A percentile compares a stretch with the other conserved stretches of the same genome.
Evolutionary conservation across 2,113 vertebrate species (phyloP).

Genomic region (Athene cunicularia): DNA sequence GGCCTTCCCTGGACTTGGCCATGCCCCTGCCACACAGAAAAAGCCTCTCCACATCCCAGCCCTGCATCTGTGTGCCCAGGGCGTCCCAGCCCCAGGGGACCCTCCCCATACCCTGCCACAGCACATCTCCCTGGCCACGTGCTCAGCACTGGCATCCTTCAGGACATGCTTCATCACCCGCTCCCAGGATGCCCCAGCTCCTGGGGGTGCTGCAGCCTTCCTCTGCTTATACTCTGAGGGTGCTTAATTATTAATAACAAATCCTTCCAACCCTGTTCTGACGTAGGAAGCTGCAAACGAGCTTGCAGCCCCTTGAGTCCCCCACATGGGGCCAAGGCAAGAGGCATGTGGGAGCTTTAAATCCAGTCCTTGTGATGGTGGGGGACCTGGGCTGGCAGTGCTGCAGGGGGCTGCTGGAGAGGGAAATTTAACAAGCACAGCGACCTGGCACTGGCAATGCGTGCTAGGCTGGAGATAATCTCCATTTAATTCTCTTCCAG

Average conservation of each 20-base stretch:
- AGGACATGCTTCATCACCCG: accelerated
- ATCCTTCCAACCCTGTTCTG: background rate
- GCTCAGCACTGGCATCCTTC: background rate
- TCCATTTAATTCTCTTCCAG: constrained; percentile 56
- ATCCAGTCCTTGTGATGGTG: background rate
- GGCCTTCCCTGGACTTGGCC: accelerated
- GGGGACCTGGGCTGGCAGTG: background rate
- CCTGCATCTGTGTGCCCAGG: background rate
- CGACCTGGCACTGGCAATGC: background rate
- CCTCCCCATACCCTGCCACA: background rate
- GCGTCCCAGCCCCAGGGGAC: too few relatives aligned
- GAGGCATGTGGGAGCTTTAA: background rate
- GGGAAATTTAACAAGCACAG: constrained; percentile 6
- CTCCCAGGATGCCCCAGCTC: background rate
- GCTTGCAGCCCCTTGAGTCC: background rate
- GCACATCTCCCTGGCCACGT: accelerated
- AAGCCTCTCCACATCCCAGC: background rate
- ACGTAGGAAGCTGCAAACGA: accelerated
- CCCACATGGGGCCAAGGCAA: background rate
- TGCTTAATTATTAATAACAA: background rate
- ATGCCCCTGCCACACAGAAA: background rate
- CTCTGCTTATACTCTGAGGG: background rate
- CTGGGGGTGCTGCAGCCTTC: background rate
- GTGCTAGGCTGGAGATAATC: constrained; percentile 39
- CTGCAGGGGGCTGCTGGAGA: background rate